These are phyloP conservation scores for Ibidorhyncha struthersii DNA, from an alignment of 2,113 vertebrate species.

Conservation along the genomic window DNA sequence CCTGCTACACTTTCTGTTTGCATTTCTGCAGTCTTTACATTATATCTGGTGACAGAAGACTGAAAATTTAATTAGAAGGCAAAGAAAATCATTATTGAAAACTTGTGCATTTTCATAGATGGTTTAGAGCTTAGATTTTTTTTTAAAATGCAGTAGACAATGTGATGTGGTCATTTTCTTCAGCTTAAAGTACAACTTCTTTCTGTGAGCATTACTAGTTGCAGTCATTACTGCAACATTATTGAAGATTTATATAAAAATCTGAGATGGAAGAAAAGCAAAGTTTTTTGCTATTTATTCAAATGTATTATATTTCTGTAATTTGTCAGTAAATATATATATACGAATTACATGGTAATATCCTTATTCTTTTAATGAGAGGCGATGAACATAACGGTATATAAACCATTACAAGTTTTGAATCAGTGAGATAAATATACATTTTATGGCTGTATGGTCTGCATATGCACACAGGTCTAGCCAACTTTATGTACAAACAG, in stretches of 20 bases:
- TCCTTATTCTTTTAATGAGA: not conserved
- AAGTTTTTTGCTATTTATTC: not conserved
- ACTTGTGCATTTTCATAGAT: not conserved
- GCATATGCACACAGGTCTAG: not conserved
- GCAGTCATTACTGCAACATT: not conserved
- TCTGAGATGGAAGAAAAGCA: not conserved
- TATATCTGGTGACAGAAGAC: slow-evolving; percentile 11
- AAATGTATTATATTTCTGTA: slow-evolving; percentile 2
- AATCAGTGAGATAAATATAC: not conserved
- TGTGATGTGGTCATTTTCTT: not conserved
- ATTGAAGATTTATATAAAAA: not conserved
- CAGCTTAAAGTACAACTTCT: not conserved
- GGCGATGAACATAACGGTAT: not conserved
- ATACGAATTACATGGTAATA: not conserved
- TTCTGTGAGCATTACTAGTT: not conserved
- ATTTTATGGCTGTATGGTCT: not conserved
- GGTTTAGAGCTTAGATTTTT: not conserved
- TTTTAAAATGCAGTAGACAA: not conserved
- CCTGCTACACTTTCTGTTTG: slow-evolving; percentile 12
- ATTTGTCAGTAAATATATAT: not conserved
- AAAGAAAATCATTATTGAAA: slow-evolving; percentile 39
- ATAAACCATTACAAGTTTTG: not conserved
- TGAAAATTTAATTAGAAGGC: slow-evolving; percentile 5
- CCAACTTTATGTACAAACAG: not conserved
- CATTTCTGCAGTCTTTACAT: slow-evolving; percentile 35